phyloP scores from a whole-genome alignment of 1,140 invertebrate genomes.

The Formica exsecta region DNA sequence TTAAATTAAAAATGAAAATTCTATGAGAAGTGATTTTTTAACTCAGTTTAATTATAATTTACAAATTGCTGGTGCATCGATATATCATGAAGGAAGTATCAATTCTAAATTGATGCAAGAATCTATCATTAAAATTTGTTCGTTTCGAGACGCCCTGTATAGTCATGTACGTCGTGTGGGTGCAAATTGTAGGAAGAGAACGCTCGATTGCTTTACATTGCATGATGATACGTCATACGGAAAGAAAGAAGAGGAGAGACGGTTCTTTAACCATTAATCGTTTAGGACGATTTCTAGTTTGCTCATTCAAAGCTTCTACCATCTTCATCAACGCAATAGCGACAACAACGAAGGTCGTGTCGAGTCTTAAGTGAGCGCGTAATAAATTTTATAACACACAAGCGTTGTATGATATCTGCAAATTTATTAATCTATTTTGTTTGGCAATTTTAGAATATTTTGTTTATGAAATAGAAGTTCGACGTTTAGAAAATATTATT shows the following conservation, averaged over 20 bases:
- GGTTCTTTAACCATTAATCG: constrained; percentile 55
- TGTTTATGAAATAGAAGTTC: neutral
- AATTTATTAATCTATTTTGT: neutral
- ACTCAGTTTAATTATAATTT: neutral
- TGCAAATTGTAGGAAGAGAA: constrained; percentile 28
- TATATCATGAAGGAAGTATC: no score
- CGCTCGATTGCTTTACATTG: constrained; percentile 21
- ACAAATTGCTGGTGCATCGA: no score
- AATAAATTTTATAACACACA: constrained; percentile 12
- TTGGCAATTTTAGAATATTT: neutral
- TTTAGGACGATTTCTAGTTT: neutral
- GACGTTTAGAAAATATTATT: neutral
- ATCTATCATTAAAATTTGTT: neutral
- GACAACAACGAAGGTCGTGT: constrained; percentile 18
- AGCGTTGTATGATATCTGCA: neutral
- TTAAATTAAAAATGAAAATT: neutral
- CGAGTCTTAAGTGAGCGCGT: neutral
- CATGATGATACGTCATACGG: constrained; percentile 22
- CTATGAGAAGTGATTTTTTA: neutral
- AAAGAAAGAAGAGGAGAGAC: constrained; percentile 13
- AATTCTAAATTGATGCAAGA: neutral
- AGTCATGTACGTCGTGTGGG: neutral
- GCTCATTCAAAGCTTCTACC: constrained; percentile 21
- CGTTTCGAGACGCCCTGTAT: neutral
- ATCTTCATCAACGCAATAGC: neutral